phyloP scores from a whole-genome alignment of 2,113 vertebrate species.

The Cottus gobio region DNA sequence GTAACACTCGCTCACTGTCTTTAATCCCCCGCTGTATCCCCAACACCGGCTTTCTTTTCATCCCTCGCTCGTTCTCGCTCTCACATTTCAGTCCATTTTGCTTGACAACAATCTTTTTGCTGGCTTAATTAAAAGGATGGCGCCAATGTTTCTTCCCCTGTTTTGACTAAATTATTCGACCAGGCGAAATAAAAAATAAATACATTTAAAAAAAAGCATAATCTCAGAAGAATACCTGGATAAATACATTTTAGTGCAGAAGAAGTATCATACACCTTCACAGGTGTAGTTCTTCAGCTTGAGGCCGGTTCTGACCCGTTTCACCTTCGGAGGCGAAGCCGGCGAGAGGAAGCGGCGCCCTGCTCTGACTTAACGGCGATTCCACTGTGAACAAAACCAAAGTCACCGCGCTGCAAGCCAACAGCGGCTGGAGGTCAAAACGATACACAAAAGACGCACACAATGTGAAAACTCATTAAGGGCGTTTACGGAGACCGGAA shows the following conservation, averaged over 20 bases:
- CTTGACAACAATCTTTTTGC: constrained; percentile 63
- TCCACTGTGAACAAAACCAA: constrained; percentile 33
- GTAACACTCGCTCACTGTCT: constrained; percentile 73
- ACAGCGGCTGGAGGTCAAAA: constrained; percentile 31
- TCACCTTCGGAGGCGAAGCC: constrained; percentile 18
- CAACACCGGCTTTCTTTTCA: constrained; percentile 56
- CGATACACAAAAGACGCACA: constrained; percentile 34
- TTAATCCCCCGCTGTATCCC: constrained; percentile 72
- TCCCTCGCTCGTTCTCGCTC: constrained; percentile 46
- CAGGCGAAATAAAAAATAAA: constrained; percentile 9
- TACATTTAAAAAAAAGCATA: constrained; percentile 11
- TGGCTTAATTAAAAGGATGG: constrained; percentile 67
- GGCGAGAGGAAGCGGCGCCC: constrained; percentile 13
- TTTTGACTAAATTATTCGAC: too few relatives aligned
- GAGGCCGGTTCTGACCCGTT: constrained; percentile 7
- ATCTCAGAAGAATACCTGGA: constrained; percentile 22
- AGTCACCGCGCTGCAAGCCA: constrained; percentile 20
- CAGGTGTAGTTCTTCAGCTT: not conserved
- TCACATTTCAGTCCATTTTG: constrained; percentile 60
- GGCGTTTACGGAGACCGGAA: constrained; percentile 4
- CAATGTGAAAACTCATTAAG: constrained; percentile 26
- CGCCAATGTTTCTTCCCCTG: constrained; percentile 28
- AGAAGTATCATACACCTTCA: not conserved
- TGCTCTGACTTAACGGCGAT: constrained; percentile 21
- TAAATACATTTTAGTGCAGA: constrained; percentile 34